Evolutionary conservation across 23 tunicate genomes (phyloP), one percentile per base, ranked within the genome.

Genomic region (Oikopleura albicans): DNA sequence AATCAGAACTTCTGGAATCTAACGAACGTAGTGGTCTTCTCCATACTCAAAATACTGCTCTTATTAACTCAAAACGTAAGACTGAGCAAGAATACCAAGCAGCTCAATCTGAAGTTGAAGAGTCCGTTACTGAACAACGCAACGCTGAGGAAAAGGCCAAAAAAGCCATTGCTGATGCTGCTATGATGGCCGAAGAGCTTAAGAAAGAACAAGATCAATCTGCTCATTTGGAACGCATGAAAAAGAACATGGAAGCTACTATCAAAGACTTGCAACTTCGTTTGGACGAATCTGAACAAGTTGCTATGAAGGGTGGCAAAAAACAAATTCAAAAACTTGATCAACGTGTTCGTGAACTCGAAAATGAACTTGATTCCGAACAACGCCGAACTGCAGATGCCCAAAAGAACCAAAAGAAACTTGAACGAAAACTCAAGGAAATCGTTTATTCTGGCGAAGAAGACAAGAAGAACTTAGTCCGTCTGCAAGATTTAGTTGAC

Each of bases 401-500:
- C 0, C 76, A 88, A 34, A 93, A 93, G 91, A 93, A 89, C 84
- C 87, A 87, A 83, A 83, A 94, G 39, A 93, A 93, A 86, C 88
- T 89, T 91, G 98, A 93, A 76, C 86, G 98, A 33, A 76, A 91
- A 2, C 89, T 93, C 56, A 93, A 93, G 87, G 98, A 93, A 76
- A 83, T 93, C 0, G 75, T 87, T n/a, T 93, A 49, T 22, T 8
- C 59, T 8, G 22, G 16, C 22, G 59, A 49, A 49, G 59, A 49
- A 22, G 59, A 49, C 59, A 8, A 88, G 76, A 93, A 93, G 91
- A 93, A 93, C 87, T 93, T 88, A 57, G 28, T 56, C 0, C 83
- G 98, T 39, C 90, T 93, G 94, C 98, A 93, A 75, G 98, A 93
- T 56, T 88, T 93, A 0, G 98, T 89, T 76, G 98, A 93, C n/a